Evolutionary conservation across 2,113 vertebrate species (phyloP).

Genomic region (Clupea harengus): DNA sequence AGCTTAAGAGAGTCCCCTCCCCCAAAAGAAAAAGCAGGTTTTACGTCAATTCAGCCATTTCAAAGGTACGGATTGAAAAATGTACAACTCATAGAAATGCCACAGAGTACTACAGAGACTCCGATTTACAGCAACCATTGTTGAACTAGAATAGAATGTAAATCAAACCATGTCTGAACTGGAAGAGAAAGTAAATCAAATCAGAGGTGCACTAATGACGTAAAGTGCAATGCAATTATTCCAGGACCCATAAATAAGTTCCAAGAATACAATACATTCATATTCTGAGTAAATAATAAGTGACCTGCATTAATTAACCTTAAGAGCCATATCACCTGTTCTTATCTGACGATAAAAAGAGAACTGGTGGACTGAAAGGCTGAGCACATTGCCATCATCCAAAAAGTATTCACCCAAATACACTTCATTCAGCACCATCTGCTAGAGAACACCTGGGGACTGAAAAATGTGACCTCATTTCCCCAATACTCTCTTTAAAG

Average conservation of each 20-base stretch:
- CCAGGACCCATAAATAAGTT: too few relatives aligned
- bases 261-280: too few relatives aligned
- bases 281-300: too few relatives aligned
- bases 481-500: neutral
- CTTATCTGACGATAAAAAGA: neutral
- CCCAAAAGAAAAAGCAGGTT: neutral
- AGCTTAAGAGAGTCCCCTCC: neutral
- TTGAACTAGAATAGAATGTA: neutral
- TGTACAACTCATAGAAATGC: neutral
- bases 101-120: neutral
- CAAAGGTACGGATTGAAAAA: neutral
- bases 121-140: neutral
- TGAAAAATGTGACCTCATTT: constrained; percentile 48
- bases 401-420: constrained; percentile 23
- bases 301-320: neutral
- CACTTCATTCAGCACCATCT: constrained; percentile 41
- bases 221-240: too few relatives aligned
- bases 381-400: neutral
- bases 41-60: too few relatives aligned
- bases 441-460: constrained; percentile 31
- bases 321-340: neutral
- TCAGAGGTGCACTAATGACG: too few relatives aligned
- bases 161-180: too few relatives aligned
- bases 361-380: neutral
- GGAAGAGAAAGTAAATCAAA: too few relatives aligned